Evolutionary conservation across 1,140 invertebrate species (phyloP).

Genomic region (Lepidurus couesii): DNA sequence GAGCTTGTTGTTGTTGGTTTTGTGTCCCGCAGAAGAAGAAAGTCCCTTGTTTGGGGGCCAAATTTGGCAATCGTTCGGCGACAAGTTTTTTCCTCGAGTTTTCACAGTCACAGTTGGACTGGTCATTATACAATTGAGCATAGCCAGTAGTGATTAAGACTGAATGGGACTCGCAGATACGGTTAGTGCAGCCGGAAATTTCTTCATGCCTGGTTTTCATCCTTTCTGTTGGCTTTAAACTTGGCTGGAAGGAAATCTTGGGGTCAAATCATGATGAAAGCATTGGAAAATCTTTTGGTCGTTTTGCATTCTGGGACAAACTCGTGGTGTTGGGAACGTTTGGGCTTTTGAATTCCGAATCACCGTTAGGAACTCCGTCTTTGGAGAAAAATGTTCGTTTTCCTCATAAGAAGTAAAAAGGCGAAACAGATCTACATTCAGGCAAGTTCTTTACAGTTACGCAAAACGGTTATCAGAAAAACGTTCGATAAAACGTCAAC

Average conservation of each 20-base stretch:
- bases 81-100: neutral
- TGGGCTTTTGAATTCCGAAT: no score
- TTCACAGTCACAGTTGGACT: conserved; percentile 6
- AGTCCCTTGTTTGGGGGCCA: neutral
- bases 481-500: neutral
- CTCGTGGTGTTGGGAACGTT: no score
- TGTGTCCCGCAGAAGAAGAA: neutral
- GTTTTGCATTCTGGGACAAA: no score
- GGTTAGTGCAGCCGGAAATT: neutral
- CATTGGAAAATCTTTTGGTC: neutral
- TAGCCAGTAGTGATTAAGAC: neutral
- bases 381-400: no score
- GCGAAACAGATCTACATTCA: neutral
- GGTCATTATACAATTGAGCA: neutral
- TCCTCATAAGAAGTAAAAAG: no score
- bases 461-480: neutral
- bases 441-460: neutral
- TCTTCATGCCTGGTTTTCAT: conserved; percentile 5
- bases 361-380: no score
- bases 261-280: neutral
- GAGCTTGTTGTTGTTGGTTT: neutral
- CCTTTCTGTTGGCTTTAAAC: neutral
- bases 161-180: neutral
- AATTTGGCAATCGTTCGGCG: neutral
- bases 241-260: neutral